Evolutionary conservation across 2,888 invertebrate species (phyloP).

Genomic region (Neoascia interrupta): DNA sequence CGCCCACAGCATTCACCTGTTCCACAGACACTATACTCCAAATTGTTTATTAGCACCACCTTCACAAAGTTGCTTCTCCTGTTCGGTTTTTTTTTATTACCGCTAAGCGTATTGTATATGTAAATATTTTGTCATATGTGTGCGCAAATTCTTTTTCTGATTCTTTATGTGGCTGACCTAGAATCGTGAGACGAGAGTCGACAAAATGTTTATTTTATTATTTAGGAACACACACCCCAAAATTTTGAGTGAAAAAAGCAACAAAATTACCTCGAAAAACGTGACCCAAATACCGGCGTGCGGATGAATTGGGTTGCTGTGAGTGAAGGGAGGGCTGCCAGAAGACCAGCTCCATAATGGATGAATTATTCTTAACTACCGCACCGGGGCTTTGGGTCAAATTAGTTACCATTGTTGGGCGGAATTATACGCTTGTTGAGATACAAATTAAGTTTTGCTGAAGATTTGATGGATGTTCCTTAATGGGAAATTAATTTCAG

Average conservation of each 20-base stretch:
- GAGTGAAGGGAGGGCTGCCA: conserved; percentile 11
- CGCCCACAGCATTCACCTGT: too few species aligned
- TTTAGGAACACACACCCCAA: conserved; percentile 53
- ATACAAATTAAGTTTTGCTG: conserved; percentile 17
- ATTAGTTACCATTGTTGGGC: conserved; percentile 28
- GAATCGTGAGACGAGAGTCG: conserved; percentile 62
- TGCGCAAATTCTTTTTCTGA: conserved; percentile 17
- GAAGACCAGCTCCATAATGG: too few species aligned
- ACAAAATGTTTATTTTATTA: background rate
- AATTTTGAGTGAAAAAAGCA: conserved; percentile 32
- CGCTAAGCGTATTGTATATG: conserved; percentile 44
- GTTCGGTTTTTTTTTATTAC: background rate
- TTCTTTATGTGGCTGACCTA: conserved; percentile 51
- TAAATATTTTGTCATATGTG: conserved; percentile 51
- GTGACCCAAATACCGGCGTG: conserved; percentile 67
- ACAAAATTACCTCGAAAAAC: conserved; percentile 57
- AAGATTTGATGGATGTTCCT: conserved; percentile 4
- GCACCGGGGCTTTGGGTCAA: conserved; percentile 29
- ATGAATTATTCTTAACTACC: conserved; percentile 20
- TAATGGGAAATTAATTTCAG: conserved; percentile 38
- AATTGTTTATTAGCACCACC: conserved; percentile 12
- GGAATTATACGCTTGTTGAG: conserved; percentile 34
- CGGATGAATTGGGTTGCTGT: conserved; percentile 13
- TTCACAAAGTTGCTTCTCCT: background rate
- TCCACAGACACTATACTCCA: conserved; percentile 21